A percentile compares a stretch with the other conserved stretches of the same genome.
These are phyloP conservation scores for Peucedramus taeniatus DNA, from an alignment of 2,113 vertebrate genomes.

Conservation along the genomic window DNA sequence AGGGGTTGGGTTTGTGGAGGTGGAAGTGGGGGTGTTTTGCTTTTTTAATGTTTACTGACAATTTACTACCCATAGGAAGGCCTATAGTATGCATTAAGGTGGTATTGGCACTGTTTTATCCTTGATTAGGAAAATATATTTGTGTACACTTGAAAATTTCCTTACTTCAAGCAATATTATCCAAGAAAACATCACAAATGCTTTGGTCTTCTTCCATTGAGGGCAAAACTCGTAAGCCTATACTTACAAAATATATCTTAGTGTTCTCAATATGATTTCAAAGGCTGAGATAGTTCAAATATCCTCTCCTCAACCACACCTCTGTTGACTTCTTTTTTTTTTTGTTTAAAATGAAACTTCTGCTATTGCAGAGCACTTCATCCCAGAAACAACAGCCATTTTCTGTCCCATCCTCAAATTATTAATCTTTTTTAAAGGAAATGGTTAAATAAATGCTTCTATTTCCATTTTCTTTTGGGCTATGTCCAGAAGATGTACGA, in stretches of 20 bases:
- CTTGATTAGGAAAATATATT: neutral
- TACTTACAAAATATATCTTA: neutral
- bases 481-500: neutral
- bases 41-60: neutral
- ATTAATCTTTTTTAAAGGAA: neutral
- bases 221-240: neutral
- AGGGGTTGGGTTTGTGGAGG: neutral
- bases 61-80: neutral
- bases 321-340: neutral
- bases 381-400: neutral
- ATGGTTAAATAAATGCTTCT: neutral
- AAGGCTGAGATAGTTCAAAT: neutral
- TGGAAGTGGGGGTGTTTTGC: neutral
- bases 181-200: neutral
- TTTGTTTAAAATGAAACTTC: neutral
- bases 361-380: neutral
- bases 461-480: neutral
- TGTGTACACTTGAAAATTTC: neutral
- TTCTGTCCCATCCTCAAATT: neutral
- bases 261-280: neutral
- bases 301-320: neutral
- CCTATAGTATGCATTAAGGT: neutral
- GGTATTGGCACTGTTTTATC: neutral
- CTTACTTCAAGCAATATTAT: neutral
- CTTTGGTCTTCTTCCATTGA: neutral